Evolutionary conservation across 2,797 vertebrate species (phyloP), one percentile per base, ranked within the genome.

Genomic region (Anniella stebbinsi): DNA sequence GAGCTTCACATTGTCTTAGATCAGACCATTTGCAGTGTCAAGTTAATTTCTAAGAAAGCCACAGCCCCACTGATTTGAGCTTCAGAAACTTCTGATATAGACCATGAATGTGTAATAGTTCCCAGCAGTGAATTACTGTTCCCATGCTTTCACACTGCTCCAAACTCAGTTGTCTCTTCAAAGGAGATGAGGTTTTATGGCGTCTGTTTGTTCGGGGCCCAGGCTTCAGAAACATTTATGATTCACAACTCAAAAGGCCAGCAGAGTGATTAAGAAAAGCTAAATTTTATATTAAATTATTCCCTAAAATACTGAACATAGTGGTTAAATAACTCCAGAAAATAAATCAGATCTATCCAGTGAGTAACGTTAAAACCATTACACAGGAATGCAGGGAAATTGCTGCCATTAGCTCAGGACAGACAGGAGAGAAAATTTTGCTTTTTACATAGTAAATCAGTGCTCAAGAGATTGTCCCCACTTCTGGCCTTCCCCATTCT

Each of bases 281-380:
- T 97, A 98, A 95, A 96, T 97, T 76, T 98, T 98, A 98, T 98
- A 98, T 98, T 98, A 98, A 98, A 97, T 98, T 97, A 97, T 97
- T 92, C 93, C 96, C 97, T 98, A 98, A 97, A 97, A 97, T 97
- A 97, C 95, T 97, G 97, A 97, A 97, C 97, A 96, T 97, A 97
- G 96, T 97, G 97, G 97, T 98, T 98, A 98, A 98, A 97, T 97
- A 98, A 98, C 95, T 97, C 96, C 96, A 97, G 96, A 96, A 72
- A 97, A 96, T 3, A 97, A 96, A 87, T 96, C 96, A 96, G 97
- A 96, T 96, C 95, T 97, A 96, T 97, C 96, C 97, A 97, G 96
- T 97, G 95, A 97, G 97, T 97, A 96, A 97, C 93, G 92, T 97
- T 98, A 97, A 97, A 97, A 97, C 95, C 96, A 97, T 97, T 97